Evolutionary conservation across 2,113 vertebrate genomes (phyloP).

Genomic region (Pituophis catenifer): DNA sequence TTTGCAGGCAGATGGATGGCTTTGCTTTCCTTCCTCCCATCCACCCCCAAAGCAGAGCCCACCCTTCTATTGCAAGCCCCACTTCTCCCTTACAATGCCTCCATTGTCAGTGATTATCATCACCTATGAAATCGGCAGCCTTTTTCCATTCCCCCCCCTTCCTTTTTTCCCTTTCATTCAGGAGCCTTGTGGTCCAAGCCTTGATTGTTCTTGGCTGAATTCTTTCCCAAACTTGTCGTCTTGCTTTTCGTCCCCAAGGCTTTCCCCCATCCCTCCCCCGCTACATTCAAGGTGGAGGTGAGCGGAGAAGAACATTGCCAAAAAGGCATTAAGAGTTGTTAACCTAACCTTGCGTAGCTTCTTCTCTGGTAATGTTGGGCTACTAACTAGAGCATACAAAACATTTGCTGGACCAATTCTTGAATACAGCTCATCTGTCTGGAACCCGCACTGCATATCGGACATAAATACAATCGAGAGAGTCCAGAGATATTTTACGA

Average conservation of each 20-base stretch:
- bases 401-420: too few species aligned
- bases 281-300: neutral
- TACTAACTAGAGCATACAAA: too few species aligned
- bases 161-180: neutral
- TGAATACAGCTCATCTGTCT: too few species aligned
- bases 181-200: neutral
- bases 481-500: too few species aligned
- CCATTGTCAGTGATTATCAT: neutral
- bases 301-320: neutral
- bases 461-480: too few species aligned
- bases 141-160: neutral
- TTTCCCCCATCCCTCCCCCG: neutral
- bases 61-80: neutral
- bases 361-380: too few species aligned
- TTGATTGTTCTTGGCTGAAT: neutral
- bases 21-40: neutral
- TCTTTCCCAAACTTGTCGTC: too few species aligned
- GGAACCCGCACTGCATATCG: too few species aligned
- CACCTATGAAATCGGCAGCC: neutral
- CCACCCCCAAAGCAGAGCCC: neutral
- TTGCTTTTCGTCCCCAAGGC: neutral
- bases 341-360: too few species aligned
- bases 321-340: too few species aligned
- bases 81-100: neutral
- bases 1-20: neutral